Evolutionary conservation across 2,113 vertebrate species (phyloP), one percentile per base, ranked within the genome.

Genomic region (Lota lota): DNA sequence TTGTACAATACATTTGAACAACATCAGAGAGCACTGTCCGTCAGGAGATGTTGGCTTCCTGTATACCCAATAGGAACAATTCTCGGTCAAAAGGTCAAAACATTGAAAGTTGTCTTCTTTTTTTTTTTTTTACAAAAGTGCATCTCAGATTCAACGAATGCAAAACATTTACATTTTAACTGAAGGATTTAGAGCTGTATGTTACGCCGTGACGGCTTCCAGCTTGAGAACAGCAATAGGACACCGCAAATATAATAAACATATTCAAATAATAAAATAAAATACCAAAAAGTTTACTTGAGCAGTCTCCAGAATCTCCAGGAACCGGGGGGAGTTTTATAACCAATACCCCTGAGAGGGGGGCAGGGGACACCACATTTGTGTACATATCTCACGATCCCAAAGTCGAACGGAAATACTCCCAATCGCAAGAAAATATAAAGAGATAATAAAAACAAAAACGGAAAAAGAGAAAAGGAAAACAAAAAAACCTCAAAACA

Each of bases 401-500:
- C 92, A 93, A 93, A 95, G 91, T 92, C 94, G 93, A 93, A 91
- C 91, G 91, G 92, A 94, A 95, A 94, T 93, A 93, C 93, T 94
- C 92, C 92, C 89, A 89, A 89, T 91, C 92, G 92, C 90, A 89
- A 73, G 79, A 81, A 33, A 70, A 78, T 77, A 87, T 24, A 59
- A 66, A 72, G 60, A 70, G 68, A 84, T 74, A 82, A 83, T 66
- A 74, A 83, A n/a, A 59, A 3, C 60, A 67, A 64, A 36, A 68
- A 28, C 61, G 18, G 50, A 68, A 61, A 77, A 63, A 57, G 53
- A 68, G 85, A 71, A 90, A 93, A 93, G 89, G 91, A 92, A 73
- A 70, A 47, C 72, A 76, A 72, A 77, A 77, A 70, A 69, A 63
- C 4, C 65, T 20, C 53, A 81, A 68, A 93, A 93, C 93, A 90